These are phyloP conservation scores for Smittia aterrima DNA, from an alignment of 2,888 invertebrate species.

Conservation along the genomic window DNA sequence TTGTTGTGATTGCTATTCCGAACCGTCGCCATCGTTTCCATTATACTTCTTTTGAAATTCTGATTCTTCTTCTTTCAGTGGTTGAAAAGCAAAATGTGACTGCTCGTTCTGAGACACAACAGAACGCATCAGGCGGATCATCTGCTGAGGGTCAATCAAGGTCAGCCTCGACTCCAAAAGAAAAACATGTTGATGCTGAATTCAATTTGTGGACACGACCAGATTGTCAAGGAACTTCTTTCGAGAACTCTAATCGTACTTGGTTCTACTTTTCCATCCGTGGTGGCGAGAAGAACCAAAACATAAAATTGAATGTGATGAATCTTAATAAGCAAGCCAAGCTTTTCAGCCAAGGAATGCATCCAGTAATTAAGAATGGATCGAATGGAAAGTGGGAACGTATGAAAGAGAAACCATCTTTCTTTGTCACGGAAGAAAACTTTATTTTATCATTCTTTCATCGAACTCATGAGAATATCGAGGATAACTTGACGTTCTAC, in stretches of 20 bases:
- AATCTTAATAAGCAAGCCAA: constrained; percentile 88
- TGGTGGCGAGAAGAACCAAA: constrained; percentile 56
- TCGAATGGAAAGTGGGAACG: constrained; percentile 81
- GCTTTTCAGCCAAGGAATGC: constrained; percentile 89
- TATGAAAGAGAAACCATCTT: constrained; percentile 74
- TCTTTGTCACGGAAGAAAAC: constrained; percentile 70
- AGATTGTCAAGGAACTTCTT: constrained; percentile 82
- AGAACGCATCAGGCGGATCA: not conserved
- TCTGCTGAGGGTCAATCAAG: not conserved
- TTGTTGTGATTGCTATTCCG: not conserved
- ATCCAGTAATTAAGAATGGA: constrained; percentile 74
- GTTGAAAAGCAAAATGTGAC: not conserved
- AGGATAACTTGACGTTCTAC: constrained; percentile 71
- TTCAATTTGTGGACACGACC: constrained; percentile 89
- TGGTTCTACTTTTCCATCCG: constrained; percentile 84
- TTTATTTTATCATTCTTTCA: constrained; percentile 74
- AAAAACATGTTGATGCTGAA: constrained; percentile 67
- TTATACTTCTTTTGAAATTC: not conserved
- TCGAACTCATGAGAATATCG: constrained; percentile 66
- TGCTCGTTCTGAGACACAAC: not conserved
- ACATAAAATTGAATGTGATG: constrained; percentile 77
- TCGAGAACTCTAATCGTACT: constrained; percentile 84
- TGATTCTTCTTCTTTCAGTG: not conserved
- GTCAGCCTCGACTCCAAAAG: constrained; percentile 34
- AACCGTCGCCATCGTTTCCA: constrained; percentile 14